A percentile compares a stretch with the other conserved stretches of the same genome.
These are phyloP conservation scores for Chaetodon auriga DNA, from an alignment of 2,113 vertebrate species.

Conservation along the genomic window DNA sequence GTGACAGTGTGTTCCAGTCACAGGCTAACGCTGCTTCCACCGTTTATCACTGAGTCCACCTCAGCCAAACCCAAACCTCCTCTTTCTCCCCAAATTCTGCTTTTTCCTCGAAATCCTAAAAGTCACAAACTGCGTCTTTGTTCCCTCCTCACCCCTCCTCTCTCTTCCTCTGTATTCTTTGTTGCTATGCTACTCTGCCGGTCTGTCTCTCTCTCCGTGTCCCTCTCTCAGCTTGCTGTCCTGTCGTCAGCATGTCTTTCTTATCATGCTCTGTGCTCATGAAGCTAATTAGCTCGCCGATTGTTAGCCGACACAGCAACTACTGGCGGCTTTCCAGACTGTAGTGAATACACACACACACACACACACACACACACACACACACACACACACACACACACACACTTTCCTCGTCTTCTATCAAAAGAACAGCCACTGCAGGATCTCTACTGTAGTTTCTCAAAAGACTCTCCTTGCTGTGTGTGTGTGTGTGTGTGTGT, in stretches of 20 bases:
- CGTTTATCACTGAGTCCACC: neutral
- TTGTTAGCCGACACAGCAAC: conserved; percentile 43
- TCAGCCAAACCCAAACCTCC: neutral
- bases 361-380: neutral
- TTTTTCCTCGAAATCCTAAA: neutral
- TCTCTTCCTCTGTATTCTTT: neutral
- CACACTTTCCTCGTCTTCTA: neutral
- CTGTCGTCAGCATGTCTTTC: conserved; percentile 49
- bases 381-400: conserved; percentile 1
- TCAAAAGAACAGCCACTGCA: conserved; percentile 40
- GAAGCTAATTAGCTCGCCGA: conserved; percentile 60
- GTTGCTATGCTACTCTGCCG: neutral
- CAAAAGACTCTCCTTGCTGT: conserved; percentile 10
- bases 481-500: conserved; percentile 11
- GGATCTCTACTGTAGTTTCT: conserved; percentile 21
- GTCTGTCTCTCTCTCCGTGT: neutral
- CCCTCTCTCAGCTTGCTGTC: neutral
- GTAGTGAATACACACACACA: neutral
- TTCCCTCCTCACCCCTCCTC: neutral
- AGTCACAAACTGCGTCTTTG: neutral
- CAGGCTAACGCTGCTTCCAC: neutral
- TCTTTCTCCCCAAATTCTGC: neutral
- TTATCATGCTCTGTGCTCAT: conserved; percentile 41
- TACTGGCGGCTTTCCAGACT: conserved; percentile 33
- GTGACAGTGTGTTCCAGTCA: too few species aligned